Conservation (phyloP, 2,113 vertebrate genomes). For the Mesocricetus auratus region DNA sequence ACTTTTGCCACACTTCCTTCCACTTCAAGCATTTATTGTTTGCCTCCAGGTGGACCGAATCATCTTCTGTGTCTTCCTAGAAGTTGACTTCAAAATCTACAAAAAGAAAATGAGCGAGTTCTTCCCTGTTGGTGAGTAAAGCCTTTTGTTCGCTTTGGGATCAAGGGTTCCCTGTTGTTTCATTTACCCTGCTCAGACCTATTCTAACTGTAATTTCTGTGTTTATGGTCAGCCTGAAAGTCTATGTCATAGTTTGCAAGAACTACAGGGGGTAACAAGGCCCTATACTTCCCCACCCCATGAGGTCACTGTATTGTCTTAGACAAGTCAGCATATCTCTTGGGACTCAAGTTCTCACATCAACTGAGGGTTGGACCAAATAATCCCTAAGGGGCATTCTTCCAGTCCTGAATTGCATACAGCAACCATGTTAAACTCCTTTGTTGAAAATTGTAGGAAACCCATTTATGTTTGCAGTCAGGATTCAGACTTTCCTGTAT, state of each 20-base stretch:
- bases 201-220: background rate
- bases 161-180: background rate
- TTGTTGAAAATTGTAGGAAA: constrained; percentile 2
- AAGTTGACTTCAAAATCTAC: constrained; percentile 97
- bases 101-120: constrained; percentile 96
- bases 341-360: background rate
- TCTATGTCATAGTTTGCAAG: background rate
- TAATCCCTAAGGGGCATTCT: background rate
- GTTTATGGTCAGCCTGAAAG: background rate
- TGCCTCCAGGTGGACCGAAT: constrained; percentile 94
- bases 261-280: background rate
- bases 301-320: background rate
- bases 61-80: constrained; percentile 99
- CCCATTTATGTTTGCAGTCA: constrained; percentile 64
- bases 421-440: background rate
- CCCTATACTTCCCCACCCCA: no score
- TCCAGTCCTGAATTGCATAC: background rate
- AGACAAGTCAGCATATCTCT: background rate
- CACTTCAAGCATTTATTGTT: constrained; percentile 78
- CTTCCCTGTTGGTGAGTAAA: constrained; percentile 92
- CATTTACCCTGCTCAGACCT: constrained; percentile 14
- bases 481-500: constrained; percentile 63
- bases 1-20: constrained; percentile 41
- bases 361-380: background rate
- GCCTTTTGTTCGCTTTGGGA: constrained; percentile 27